A percentile compares a stretch with the other conserved stretches of the same genome.
These are phyloP conservation scores for Metaphire vulgaris DNA, from an alignment of 1,140 invertebrate genomes.

Conservation along the genomic window DNA sequence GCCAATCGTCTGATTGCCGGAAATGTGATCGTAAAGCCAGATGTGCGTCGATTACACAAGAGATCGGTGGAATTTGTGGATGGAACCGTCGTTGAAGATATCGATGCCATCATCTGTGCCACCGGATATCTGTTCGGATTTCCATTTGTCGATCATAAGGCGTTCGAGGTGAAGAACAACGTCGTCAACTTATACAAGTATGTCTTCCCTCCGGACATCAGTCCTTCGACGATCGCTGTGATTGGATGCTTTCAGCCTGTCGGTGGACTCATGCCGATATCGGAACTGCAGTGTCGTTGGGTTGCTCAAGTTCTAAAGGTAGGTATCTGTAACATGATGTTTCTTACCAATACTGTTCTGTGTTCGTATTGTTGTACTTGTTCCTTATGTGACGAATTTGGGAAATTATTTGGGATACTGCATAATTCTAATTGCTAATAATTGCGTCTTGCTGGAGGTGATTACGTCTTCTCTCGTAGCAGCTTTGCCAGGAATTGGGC, in stretches of 20 bases:
- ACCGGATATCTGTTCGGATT: slow-evolving; percentile 45
- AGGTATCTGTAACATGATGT: background rate
- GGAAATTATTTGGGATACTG: too few relatives aligned
- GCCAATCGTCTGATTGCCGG: slow-evolving; percentile 55
- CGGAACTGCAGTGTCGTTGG: slow-evolving; percentile 4
- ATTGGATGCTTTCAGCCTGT: background rate
- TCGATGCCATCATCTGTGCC: slow-evolving; percentile 42
- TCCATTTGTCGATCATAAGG: slow-evolving; percentile 40
- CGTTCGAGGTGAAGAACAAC: slow-evolving; percentile 43
- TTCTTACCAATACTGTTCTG: background rate
- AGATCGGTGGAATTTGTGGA: slow-evolving; percentile 50
- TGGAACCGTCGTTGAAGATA: slow-evolving; percentile 39
- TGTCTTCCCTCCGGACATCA: background rate
- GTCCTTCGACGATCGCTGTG: background rate
- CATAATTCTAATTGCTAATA: background rate
- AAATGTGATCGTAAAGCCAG: slow-evolving; percentile 48
- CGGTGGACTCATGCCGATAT: background rate
- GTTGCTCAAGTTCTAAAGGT: background rate
- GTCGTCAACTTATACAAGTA: slow-evolving; percentile 11
- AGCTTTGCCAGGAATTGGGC: too few relatives aligned
- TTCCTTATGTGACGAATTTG: too few relatives aligned
- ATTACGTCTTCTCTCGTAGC: too few relatives aligned
- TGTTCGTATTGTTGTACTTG: too few relatives aligned
- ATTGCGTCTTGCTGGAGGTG: too few relatives aligned
- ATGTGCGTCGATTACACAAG: slow-evolving; percentile 43